Conservation (phyloP, 2,797 vertebrate species). For the Jordanella pulchra region DNA sequence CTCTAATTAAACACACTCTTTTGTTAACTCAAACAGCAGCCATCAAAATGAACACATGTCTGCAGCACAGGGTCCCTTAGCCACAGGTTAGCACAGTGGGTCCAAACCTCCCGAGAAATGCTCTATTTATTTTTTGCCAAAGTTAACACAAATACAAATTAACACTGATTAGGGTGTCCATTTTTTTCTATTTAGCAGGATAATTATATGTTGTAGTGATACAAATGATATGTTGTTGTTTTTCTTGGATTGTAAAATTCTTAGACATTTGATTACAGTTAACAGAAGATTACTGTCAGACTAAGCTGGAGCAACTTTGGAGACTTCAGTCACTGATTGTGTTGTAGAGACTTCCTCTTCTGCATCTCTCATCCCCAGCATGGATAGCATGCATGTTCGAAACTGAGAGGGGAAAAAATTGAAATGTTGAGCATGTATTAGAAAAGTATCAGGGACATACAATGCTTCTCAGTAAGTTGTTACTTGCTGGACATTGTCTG, state of each 20-base stretch:
- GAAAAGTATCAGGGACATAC: not conserved
- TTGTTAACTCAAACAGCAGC: too few relatives aligned
- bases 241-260: constrained; percentile 2
- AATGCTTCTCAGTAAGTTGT: not conserved
- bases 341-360: constrained; percentile 69
- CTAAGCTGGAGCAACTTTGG: constrained; percentile 73
- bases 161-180: not conserved
- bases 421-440: not conserved
- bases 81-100: too few relatives aligned
- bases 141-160: not conserved
- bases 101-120: too few relatives aligned
- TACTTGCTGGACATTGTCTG: not conserved
- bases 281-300: not conserved
- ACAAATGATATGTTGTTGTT: not conserved
- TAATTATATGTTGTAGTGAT: too few relatives aligned
- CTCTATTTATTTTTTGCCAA: not conserved
- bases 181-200: constrained; percentile 26
- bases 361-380: constrained; percentile 72
- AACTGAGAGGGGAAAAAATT: constrained; percentile 64
- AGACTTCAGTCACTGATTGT: constrained; percentile 77
- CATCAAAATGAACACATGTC: too few relatives aligned
- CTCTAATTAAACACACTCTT: too few relatives aligned
- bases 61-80: too few relatives aligned
- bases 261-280: constrained; percentile 31
- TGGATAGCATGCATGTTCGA: constrained; percentile 74